Conservation (phyloP, 2,113 vertebrate genomes). For the Prunella fulvescens region DNA sequence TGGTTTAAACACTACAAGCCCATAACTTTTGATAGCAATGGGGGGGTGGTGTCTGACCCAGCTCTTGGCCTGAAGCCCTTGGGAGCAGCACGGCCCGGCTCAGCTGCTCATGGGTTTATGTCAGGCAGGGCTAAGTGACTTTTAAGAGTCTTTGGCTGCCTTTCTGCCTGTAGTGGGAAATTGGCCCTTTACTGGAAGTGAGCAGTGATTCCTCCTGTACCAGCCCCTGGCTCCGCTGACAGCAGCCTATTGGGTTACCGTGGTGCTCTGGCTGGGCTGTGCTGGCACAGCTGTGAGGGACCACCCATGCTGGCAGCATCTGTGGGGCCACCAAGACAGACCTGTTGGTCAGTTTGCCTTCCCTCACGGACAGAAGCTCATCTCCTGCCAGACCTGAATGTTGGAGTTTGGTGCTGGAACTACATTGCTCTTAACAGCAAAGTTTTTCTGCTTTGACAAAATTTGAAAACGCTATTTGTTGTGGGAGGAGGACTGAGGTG, state of each 20-base stretch:
- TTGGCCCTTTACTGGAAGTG: conserved; percentile 37
- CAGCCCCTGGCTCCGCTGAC: background rate
- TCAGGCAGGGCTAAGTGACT: background rate
- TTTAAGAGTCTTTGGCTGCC: conserved; percentile 25
- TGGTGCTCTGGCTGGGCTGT: background rate
- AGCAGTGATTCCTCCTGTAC: background rate
- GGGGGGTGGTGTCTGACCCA: background rate
- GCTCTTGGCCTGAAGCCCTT: background rate
- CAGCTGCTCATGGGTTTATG: background rate
- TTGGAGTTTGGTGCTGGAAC: background rate
- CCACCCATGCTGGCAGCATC: background rate
- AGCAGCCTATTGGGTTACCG: background rate
- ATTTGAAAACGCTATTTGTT: background rate
- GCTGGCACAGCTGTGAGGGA: background rate
- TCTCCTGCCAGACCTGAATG: accelerated
- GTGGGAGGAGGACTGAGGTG: background rate
- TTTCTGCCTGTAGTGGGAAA: conserved; percentile 9
- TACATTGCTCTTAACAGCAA: accelerated
- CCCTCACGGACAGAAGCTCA: accelerated
- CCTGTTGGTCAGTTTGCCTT: accelerated
- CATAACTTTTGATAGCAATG: accelerated
- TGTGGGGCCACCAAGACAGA: background rate
- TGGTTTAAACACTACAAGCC: background rate
- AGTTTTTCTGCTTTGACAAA: background rate
- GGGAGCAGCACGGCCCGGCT: background rate